These are phyloP conservation scores for Gouania willdenowi DNA, from an alignment of 2,797 vertebrate species.

Conservation along the genomic window DNA sequence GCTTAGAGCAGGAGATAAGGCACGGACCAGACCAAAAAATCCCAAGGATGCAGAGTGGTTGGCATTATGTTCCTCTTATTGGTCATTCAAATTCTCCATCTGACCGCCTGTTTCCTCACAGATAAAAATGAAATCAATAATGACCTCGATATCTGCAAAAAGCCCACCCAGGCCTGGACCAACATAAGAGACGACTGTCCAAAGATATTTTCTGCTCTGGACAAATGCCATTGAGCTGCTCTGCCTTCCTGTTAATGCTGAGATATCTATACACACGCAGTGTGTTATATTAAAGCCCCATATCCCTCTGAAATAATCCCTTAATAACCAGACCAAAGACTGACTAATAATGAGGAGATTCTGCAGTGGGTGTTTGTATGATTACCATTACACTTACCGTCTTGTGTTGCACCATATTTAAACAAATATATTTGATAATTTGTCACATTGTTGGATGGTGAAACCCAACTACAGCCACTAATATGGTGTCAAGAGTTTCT, in stretches of 20 bases:
- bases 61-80: slow-evolving; percentile 20
- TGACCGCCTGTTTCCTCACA: slow-evolving; percentile 43
- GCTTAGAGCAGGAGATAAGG: slow-evolving; percentile 1
- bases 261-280: slow-evolving; percentile 11
- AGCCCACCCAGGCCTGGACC: slow-evolving; percentile 42
- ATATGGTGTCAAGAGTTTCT: too few species aligned
- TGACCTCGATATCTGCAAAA: slow-evolving; percentile 38
- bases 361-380: too few species aligned
- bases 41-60: slow-evolving; percentile 15
- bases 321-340: slow-evolving; percentile 7
- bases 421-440: too few species aligned
- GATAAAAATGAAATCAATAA: slow-evolving; percentile 53
- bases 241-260: neutral
- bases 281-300: neutral
- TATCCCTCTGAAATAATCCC: slow-evolving; percentile 2
- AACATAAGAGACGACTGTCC: slow-evolving; percentile 55
- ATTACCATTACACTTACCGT: too few species aligned
- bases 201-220: slow-evolving; percentile 40
- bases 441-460: too few species aligned
- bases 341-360: too few species aligned
- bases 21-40: slow-evolving; percentile 21
- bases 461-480: too few species aligned
- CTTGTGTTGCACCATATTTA: too few species aligned
- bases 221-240: slow-evolving; percentile 11
- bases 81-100: slow-evolving; percentile 17